Evolutionary conservation across 2,888 invertebrate genomes (phyloP).

Genomic region (Drosophila algonquin): DNA sequence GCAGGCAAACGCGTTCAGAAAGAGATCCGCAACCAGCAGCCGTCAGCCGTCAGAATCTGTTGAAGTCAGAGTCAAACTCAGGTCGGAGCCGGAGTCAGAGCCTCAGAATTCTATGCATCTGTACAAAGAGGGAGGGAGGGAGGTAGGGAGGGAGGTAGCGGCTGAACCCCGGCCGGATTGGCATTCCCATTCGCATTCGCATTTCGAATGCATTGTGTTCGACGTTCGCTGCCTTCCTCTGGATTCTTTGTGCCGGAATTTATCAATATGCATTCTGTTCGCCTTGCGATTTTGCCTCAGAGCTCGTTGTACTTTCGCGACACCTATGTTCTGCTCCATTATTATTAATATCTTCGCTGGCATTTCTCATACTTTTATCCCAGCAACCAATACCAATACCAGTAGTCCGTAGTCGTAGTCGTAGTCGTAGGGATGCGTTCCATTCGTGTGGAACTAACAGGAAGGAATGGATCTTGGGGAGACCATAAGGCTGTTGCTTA

Average conservation of each 20-base stretch:
- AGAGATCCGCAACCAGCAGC: slow-evolving; percentile 19
- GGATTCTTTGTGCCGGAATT: slow-evolving; percentile 43
- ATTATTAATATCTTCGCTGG: slow-evolving; percentile 50
- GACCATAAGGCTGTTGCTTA: neutral
- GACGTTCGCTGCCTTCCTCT: slow-evolving; percentile 15
- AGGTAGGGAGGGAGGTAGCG: neutral
- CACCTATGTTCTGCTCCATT: slow-evolving; percentile 34
- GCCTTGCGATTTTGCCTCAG: slow-evolving; percentile 53
- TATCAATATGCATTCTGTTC: slow-evolving; percentile 66
- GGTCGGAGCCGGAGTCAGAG: slow-evolving; percentile 16
- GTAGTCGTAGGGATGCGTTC: neutral
- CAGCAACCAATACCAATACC: too few species aligned
- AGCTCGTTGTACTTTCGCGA: slow-evolving; percentile 23
- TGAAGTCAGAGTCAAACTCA: slow-evolving; percentile 7
- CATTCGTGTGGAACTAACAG: neutral
- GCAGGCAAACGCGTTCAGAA: slow-evolving; percentile 41
- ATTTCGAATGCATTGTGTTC: slow-evolving; percentile 22
- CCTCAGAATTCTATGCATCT: slow-evolving; percentile 47
- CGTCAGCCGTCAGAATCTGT: slow-evolving; percentile 15
- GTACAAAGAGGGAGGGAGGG: neutral
- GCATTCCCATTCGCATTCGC: slow-evolving; percentile 27
- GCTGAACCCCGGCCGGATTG: slow-evolving; percentile 27
- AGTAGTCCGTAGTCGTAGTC: too few species aligned
- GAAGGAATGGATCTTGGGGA: neutral
- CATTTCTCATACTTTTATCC: neutral